These are phyloP conservation scores for Otis tarda DNA, from an alignment of 2,113 vertebrate genomes.

Conservation along the genomic window DNA sequence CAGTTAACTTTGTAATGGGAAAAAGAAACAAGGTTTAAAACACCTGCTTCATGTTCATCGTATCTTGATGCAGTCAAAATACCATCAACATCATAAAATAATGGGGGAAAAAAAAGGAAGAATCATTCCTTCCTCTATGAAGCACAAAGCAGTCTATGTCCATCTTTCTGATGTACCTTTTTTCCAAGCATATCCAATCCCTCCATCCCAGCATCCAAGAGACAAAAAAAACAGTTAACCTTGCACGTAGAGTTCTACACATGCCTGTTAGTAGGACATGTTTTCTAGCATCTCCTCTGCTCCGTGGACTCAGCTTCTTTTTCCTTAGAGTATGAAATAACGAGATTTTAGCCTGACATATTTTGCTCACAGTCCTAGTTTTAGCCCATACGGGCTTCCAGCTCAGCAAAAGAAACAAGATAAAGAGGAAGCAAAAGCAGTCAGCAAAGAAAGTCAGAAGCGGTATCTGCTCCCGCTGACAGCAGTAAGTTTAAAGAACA, in stretches of 20 bases:
- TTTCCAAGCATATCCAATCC: background rate
- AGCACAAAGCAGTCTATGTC: fast-evolving
- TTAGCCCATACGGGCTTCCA: background rate
- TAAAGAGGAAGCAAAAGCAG: background rate
- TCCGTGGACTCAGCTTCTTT: background rate
- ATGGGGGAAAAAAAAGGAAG: background rate
- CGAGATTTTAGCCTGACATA: background rate
- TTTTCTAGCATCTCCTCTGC: background rate
- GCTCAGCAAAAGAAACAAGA: background rate
- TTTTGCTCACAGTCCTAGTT: background rate
- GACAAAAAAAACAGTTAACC: background rate
- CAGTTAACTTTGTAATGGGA: background rate
- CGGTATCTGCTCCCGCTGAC: background rate
- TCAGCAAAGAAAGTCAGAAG: background rate
- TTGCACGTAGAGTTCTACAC: background rate
- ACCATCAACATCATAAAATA: background rate
- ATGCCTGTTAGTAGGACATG: background rate
- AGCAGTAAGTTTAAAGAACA: background rate
- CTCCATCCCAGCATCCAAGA: background rate
- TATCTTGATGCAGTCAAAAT: background rate
- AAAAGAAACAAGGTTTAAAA: background rate
- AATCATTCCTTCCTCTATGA: background rate
- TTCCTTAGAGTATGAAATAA: background rate
- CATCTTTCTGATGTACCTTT: background rate
- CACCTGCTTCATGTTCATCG: background rate